Evolutionary conservation across 2,113 vertebrate species (phyloP).

Genomic region (Tautogolabrus adspersus): DNA sequence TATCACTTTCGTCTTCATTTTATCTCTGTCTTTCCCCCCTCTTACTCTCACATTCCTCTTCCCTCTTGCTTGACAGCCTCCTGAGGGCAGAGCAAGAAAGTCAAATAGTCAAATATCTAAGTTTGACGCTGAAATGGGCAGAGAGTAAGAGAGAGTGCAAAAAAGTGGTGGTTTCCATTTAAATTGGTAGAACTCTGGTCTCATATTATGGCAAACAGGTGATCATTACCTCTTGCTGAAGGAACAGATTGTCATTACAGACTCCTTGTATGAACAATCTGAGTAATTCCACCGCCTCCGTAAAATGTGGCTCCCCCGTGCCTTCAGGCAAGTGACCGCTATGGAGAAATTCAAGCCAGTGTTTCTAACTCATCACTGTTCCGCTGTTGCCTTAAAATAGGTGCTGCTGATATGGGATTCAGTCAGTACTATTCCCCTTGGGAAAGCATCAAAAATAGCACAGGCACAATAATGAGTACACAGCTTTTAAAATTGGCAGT

Average conservation of each 20-base stretch:
- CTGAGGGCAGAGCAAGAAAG: slow-evolving; percentile 35
- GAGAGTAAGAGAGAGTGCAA: slow-evolving; percentile 2
- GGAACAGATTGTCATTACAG: slow-evolving; percentile 4
- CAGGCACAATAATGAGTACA: slow-evolving; percentile 49
- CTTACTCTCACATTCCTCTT: neutral
- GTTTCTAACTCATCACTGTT: slow-evolving; percentile 42
- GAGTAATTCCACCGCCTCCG: slow-evolving; percentile 11
- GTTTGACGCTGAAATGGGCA: neutral
- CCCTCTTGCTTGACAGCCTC: slow-evolving; percentile 20
- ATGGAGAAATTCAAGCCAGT: slow-evolving; percentile 23
- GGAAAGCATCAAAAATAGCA: slow-evolving; percentile 30
- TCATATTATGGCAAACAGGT: slow-evolving; percentile 15
- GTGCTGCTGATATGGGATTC: slow-evolving; percentile 18
- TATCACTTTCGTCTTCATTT: slow-evolving; percentile 7
- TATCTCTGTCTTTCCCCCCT: neutral
- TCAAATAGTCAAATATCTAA: slow-evolving; percentile 25
- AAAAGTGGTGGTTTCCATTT: slow-evolving; percentile 26
- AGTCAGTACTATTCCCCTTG: slow-evolving; percentile 39
- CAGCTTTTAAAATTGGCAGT: slow-evolving; percentile 31
- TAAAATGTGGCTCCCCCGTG: neutral
- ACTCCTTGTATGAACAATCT: neutral
- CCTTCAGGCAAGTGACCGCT: slow-evolving; percentile 21
- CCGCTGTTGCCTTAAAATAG: slow-evolving; percentile 31
- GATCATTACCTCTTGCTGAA: slow-evolving; percentile 22
- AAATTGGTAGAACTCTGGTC: slow-evolving; percentile 27